Evolutionary conservation across 2,113 vertebrate species (phyloP), one percentile per base, ranked within the genome.

Genomic region (Stigmatopora nigra): DNA sequence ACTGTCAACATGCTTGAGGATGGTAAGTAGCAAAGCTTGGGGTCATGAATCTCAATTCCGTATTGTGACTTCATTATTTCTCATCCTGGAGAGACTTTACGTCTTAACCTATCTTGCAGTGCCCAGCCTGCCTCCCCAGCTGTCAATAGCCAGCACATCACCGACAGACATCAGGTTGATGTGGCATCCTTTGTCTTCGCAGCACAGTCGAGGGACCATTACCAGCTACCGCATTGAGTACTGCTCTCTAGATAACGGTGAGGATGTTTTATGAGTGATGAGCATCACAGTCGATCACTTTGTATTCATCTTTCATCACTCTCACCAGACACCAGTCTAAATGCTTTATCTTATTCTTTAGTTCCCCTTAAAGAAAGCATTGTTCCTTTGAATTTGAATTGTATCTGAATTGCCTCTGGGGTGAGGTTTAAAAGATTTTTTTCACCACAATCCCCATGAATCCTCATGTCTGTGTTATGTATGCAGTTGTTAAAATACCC

Each of bases 221-320:
- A 92, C 88, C 0, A 92, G 92, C 78, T 98, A 99, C 85, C 95
- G 92, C 85, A 93, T 99, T 0, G 94, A 99, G 70, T 95, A 95
- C 67, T 86, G 92, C 82, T 81, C 91, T 16, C 83, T 93, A 81
- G 94, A 92, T 77, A 92, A 95, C 82, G 89, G 96, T 98, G 86
- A 91, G 93, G 67, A 53, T 12, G 22, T 56, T 5, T 31, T 56
- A n/a, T 44, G 57, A 60, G 1, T 41, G 36, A 61, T 44, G 16
- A 61, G n/a, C 36, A 8, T 7, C 35, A 25, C 11, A 19, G 1
- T 20, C 1, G 6, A 11, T 60, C 35, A 61, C 58, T 20, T 61
- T 61, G 36, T 19, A 11, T 44, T n/a, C 53, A 3, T 55, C 46
- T 48, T 48, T 48, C 46, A 14, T 48, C 15, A 48, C 46, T 48